Evolutionary conservation across 2,888 invertebrate species (phyloP).

Genomic region (Apamea epomidion): DNA sequence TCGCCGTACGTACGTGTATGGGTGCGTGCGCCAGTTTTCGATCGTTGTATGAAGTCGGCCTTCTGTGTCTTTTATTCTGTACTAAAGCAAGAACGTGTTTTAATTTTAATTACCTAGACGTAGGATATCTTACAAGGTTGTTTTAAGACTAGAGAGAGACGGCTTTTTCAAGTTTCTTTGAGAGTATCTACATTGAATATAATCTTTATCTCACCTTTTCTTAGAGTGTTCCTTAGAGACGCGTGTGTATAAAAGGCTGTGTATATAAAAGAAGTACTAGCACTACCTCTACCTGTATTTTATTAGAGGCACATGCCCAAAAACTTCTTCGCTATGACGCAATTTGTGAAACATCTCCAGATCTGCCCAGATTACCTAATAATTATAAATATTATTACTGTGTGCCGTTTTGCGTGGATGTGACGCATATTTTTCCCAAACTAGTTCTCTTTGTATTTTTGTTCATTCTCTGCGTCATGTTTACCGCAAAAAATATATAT

Average conservation of each 20-base stretch:
- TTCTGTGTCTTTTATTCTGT: neutral
- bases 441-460: neutral
- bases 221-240: slow-evolving; percentile 19
- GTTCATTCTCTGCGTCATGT: too few relatives aligned
- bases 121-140: slow-evolving; percentile 43
- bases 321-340: neutral
- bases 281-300: neutral
- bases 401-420: neutral
- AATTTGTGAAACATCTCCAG: neutral
- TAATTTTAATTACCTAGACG: slow-evolving; percentile 57
- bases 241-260: neutral
- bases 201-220: slow-evolving; percentile 40
- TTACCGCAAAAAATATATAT: too few relatives aligned
- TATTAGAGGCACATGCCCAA: neutral
- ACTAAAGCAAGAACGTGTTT: slow-evolving; percentile 45
- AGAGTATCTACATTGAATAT: slow-evolving; percentile 40
- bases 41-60: neutral
- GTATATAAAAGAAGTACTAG: neutral
- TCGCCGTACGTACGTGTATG: neutral
- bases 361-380: neutral
- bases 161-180: slow-evolving; percentile 40
- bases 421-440: neutral
- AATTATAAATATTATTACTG: neutral
- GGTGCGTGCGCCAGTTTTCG: neutral
- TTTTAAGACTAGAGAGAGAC: slow-evolving; percentile 30